Evolutionary conservation across 2,113 vertebrate genomes (phyloP).

Genomic region (Spermophilus dauricus): DNA sequence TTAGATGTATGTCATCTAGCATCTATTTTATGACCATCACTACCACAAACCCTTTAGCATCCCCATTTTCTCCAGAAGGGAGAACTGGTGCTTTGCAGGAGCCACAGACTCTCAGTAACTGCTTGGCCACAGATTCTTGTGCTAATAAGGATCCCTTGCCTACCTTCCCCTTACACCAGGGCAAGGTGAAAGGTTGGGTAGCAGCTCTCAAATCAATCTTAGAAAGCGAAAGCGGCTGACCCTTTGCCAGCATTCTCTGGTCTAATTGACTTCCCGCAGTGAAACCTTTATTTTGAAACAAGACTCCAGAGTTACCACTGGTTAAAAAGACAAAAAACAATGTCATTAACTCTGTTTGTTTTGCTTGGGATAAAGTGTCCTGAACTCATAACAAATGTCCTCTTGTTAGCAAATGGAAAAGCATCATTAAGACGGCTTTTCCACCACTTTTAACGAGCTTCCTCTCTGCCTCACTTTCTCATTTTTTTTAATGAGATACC

Average conservation of each 20-base stretch:
- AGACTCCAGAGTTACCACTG: conserved; percentile 78
- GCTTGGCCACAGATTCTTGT: conserved; percentile 22
- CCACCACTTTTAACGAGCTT: conserved; percentile 87
- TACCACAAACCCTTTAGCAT: background rate
- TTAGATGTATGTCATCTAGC: background rate
- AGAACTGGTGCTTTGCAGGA: background rate
- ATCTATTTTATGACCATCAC: background rate
- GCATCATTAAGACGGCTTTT: conserved; percentile 84
- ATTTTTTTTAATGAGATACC: conserved; percentile 89
- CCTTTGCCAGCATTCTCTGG: conserved; percentile 79
- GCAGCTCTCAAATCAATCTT: conserved; percentile 82
- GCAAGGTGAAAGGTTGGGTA: conserved; percentile 82
- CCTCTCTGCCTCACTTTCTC: conserved; percentile 76
- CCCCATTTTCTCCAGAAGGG: background rate
- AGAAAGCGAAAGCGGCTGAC: conserved; percentile 84
- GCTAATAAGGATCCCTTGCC: conserved; percentile 64
- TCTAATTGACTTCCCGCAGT: conserved; percentile 79
- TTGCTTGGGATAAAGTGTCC: conserved; percentile 85
- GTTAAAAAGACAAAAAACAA: conserved; percentile 84
- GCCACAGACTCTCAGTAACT: background rate
- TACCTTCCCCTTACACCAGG: conserved; percentile 68
- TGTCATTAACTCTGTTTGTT: conserved; percentile 85
- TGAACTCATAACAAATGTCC: conserved; percentile 84
- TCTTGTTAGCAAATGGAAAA: conserved; percentile 88
- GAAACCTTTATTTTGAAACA: conserved; percentile 87